phyloP scores from a whole-genome alignment of 37 sponge, comb jelly and placozoan genomes.

The Lycopodina hypogea region DNA sequence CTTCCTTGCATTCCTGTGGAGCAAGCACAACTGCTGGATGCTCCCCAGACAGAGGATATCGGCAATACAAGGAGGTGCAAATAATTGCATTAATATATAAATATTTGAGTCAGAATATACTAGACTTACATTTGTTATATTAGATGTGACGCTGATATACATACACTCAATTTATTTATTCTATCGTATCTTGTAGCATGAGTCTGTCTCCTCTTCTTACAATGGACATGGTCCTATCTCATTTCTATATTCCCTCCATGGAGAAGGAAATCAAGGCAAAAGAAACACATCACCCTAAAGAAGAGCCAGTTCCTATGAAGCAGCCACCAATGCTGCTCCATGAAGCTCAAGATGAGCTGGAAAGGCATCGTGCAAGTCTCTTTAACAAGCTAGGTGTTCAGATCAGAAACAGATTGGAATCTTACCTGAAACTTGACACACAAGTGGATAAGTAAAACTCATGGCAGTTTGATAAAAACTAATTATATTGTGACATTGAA shows the following conservation, averaged over 20 bases:
- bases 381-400: not conserved
- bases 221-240: conserved; percentile 43
- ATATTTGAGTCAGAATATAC: not conserved
- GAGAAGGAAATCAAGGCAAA: not conserved
- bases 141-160: not conserved
- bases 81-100: not conserved
- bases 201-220: conserved; percentile 22
- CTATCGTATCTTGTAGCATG: no score
- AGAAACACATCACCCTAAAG: not conserved
- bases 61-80: conserved; percentile 25
- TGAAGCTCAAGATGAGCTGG: not conserved
- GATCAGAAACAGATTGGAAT: not conserved
- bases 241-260: conserved; percentile 38
- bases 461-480: no score
- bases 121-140: not conserved
- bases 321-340: not conserved
- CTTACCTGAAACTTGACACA: no score
- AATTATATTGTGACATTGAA: no score
- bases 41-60: conserved; percentile 45
- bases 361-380: not conserved
- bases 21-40: conserved; percentile 20
- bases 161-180: no score
- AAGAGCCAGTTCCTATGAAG: not conserved
- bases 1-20: not conserved
- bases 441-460: no score